Conservation (phyloP, 2,888 invertebrate species). For the Phrixothrix hirtus region DNA sequence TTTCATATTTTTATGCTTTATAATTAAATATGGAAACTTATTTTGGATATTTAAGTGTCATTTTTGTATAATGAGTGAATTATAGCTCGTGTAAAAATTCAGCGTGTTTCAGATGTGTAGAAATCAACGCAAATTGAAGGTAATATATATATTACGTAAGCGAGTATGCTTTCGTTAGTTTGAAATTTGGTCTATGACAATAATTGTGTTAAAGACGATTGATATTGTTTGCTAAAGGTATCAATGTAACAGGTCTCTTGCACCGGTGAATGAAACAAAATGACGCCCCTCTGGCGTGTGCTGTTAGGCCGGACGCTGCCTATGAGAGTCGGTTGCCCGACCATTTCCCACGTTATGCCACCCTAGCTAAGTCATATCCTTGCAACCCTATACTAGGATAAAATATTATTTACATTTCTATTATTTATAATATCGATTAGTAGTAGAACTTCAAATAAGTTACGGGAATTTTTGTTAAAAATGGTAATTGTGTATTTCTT, state of each 20-base stretch:
- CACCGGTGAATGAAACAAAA: constrained; percentile 22
- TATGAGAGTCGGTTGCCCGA: constrained; percentile 53
- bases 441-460: constrained; percentile 13
- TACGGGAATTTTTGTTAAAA: constrained; percentile 1
- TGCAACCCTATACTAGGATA: constrained; percentile 46
- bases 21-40: too few relatives aligned
- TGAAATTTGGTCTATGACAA: too few relatives aligned
- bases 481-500: too few relatives aligned
- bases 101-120: not conserved
- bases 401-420: constrained; percentile 45
- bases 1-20: too few relatives aligned
- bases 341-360: constrained; percentile 55
- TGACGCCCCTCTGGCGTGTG: constrained; percentile 28
- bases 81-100: not conserved
- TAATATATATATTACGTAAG: not conserved
- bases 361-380: constrained; percentile 50
- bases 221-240: constrained; percentile 8
- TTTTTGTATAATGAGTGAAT: constrained; percentile 2
- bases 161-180: too few relatives aligned
- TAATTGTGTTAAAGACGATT: not conserved
- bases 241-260: constrained; percentile 26
- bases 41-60: not conserved
- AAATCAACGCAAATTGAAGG: not conserved
- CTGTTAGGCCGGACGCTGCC: constrained; percentile 38
- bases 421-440: constrained; percentile 35